Base-by-base conservation (phyloP, 1,140 invertebrate genomes). In the Drosophila oshimai region DNA sequence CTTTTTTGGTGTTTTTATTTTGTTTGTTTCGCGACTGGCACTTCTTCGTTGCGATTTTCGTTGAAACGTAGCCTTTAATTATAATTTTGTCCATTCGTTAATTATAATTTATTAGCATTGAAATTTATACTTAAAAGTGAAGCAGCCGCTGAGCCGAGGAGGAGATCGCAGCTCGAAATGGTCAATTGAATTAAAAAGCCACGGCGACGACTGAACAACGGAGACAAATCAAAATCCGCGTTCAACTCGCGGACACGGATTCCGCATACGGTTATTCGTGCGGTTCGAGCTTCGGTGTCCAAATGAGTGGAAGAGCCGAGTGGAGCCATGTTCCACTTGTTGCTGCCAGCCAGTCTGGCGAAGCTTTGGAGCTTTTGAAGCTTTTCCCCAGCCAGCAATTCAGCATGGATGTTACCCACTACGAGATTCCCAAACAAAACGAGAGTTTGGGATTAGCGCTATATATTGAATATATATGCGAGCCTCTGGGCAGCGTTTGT, bases 101-200 rank as follows among this genome's bases (percentile, higher is more conserved):
- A 86, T 72, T 75, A 80, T 64, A 68, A 70, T 67, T 67, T 50
- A 86, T 83, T 78, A 74, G 55, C 45, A 58, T 45, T 61, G 45
- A 67, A 45, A 45, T 15, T 53, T 44, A 39, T 47, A 50, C 55
- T 71, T 70, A 7, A 44, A 53, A 53, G 28, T 67, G 20, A 78
- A 62, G 80, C 37, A 55, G 39, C 22, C 53, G 47, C 34, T n/a
- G n/a, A 72, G 36, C 41, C 44, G 7, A 20, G 13, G 36, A 49
- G 42, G 13, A 41, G 36, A 20, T 41, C 58, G 18, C 31, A 28
- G 17, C 22, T 46, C 64, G 31, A 46, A 65, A 49, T 57, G 70
- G 79, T 74, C 74, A 83, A 83, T 84, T 83, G 57, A 79, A 71
- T 78, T 84, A 71, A 83, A 64, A 61, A 70, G 54, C 54, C 34